Percentiles rank a stretch among this genome's conserved stretches.
Evolutionary conservation across 2,888 invertebrate species (phyloP).

Genomic region (Lochmaea crataegi): DNA sequence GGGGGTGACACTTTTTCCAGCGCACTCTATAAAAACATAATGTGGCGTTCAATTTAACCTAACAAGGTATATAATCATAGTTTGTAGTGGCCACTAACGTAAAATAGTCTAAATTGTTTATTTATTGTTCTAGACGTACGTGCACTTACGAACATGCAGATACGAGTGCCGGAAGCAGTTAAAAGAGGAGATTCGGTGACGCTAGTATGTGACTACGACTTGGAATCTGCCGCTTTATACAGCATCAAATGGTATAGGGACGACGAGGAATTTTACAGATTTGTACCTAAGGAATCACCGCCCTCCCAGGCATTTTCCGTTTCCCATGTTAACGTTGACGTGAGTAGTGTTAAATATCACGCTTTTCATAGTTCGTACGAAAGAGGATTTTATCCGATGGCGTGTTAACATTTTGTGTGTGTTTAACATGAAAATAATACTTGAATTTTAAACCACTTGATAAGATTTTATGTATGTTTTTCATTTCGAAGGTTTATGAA

Average conservation of each 20-base stretch:
- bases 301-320: slow-evolving; percentile 67
- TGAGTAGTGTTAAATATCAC: slow-evolving; percentile 58
- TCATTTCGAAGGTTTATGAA: no score
- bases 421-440: neutral
- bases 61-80: neutral
- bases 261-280: slow-evolving; percentile 69
- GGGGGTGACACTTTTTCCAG: no score
- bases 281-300: slow-evolving; percentile 69
- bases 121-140: slow-evolving; percentile 58
- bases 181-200: slow-evolving; percentile 65
- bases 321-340: slow-evolving; percentile 67
- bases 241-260: slow-evolving; percentile 70
- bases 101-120: slow-evolving; percentile 30
- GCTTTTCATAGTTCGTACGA: neutral
- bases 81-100: neutral
- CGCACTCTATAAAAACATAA: no score
- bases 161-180: slow-evolving; percentile 67
- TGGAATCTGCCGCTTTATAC: slow-evolving; percentile 68
- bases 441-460: neutral
- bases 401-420: neutral
- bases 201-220: slow-evolving; percentile 67
- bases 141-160: slow-evolving; percentile 62
- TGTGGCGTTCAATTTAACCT: no score
- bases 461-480: no score
- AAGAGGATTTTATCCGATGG: neutral